Conservation (phyloP, 2,797 vertebrate genomes). For the Leptoclinus maculatus region DNA sequence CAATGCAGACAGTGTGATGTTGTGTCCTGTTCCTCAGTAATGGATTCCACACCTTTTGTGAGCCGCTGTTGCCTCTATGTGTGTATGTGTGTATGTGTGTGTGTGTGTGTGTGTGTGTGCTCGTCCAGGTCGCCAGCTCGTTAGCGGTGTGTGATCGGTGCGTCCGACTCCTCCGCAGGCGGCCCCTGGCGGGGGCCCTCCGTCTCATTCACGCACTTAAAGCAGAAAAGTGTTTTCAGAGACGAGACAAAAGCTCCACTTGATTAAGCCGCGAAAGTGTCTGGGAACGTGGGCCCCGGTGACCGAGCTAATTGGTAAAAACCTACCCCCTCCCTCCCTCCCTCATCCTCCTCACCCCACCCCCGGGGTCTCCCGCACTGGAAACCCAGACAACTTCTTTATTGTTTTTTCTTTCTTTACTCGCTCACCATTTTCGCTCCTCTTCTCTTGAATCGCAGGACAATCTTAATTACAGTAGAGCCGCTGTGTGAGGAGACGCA, state of each 20-base stretch:
- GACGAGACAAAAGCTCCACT: conserved; percentile 78
- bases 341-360: background rate
- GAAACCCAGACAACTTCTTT: conserved; percentile 1
- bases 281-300: conserved; percentile 73
- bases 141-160: conserved; percentile 39
- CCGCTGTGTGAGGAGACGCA: background rate
- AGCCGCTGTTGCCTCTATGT: background rate
- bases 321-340: conserved; percentile 1
- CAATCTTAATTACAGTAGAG: conserved; percentile 6
- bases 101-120: conserved; percentile 18
- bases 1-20: background rate
- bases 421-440: background rate
- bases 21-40: conserved; percentile 18
- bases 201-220: conserved; percentile 63
- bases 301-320: conserved; percentile 80
- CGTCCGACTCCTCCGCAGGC: conserved; percentile 14
- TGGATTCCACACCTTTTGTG: conserved; percentile 14
- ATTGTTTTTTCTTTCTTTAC: conserved; percentile 2
- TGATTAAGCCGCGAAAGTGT: conserved; percentile 73
- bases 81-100: conserved; percentile 20
- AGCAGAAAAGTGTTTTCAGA: conserved; percentile 78
- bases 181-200: conserved; percentile 16
- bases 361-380: conserved; percentile 18
- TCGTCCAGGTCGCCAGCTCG: conserved; percentile 31
- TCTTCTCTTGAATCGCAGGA: background rate